These are phyloP conservation scores for Nothoprocta perdicaria DNA, from an alignment of 2,113 vertebrate species.

Conservation along the genomic window DNA sequence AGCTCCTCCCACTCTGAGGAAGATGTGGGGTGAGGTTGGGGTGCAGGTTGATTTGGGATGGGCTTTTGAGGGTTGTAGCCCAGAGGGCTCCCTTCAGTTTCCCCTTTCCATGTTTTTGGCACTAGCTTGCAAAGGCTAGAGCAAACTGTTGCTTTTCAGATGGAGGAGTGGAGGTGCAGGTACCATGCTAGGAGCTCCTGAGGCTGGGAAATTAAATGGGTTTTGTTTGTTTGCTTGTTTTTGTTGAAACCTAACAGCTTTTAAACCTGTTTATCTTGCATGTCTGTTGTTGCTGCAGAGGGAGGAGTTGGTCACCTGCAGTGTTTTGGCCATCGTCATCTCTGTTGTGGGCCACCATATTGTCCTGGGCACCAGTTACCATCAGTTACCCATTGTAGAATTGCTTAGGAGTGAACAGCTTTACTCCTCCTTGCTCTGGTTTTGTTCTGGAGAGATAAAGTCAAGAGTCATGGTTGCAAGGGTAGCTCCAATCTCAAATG, in stretches of 20 bases:
- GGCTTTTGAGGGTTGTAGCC: too few species aligned
- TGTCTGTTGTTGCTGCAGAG: background rate
- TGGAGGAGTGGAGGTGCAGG: background rate
- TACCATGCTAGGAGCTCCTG: background rate
- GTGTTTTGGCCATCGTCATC: background rate
- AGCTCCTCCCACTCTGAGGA: background rate
- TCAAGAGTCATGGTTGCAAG: too few species aligned
- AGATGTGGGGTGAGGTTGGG: background rate
- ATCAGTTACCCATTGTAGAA: too few species aligned
- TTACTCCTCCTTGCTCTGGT: too few species aligned
- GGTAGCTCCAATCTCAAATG: too few species aligned
- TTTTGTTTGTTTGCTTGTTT: background rate
- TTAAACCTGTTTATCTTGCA: background rate
- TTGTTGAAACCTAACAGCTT: background rate
- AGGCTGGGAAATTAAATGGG: background rate
- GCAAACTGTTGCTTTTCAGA: background rate
- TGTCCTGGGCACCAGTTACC: too few species aligned
- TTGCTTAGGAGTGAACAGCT: too few species aligned
- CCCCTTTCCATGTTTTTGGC: background rate
- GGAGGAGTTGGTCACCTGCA: background rate
- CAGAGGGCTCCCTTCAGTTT: background rate
- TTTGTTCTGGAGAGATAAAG: too few species aligned
- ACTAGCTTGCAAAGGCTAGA: accelerated
- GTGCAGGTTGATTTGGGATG: background rate
- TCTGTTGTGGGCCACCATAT: too few species aligned